A percentile compares a stretch with the other conserved stretches of the same genome.
These are phyloP conservation scores for Frieseomelitta varia DNA, from an alignment of 1,140 invertebrate species.

Conservation along the genomic window DNA sequence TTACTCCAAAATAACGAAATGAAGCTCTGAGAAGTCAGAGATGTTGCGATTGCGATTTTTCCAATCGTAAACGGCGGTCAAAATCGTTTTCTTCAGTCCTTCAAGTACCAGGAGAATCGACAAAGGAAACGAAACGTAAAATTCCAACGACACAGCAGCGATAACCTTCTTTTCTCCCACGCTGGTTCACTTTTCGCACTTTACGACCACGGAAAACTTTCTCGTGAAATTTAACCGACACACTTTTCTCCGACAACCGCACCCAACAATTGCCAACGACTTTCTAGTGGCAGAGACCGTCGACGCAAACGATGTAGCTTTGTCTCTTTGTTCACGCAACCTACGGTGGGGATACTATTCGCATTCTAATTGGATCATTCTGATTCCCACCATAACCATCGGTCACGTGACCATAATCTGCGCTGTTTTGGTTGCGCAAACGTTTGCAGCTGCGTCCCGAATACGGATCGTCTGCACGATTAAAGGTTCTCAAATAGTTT, in stretches of 20 bases:
- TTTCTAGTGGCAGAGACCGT: slow-evolving; percentile 73
- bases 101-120: background rate
- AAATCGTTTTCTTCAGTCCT: slow-evolving; percentile 26
- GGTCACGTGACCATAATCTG: slow-evolving; percentile 61
- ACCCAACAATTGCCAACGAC: slow-evolving; percentile 72
- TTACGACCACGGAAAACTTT: slow-evolving; percentile 37
- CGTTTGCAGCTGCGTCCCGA: slow-evolving; percentile 68
- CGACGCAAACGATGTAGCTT: slow-evolving; percentile 64
- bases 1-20: background rate
- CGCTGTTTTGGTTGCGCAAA: slow-evolving; percentile 51
- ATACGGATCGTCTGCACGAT: slow-evolving; percentile 52
- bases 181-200: slow-evolving; percentile 30
- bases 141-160: background rate
- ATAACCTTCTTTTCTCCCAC: slow-evolving; percentile 12
- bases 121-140: background rate
- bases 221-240: slow-evolving; percentile 35
- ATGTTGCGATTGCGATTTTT: background rate
- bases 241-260: slow-evolving; percentile 54
- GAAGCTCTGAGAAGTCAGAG: background rate
- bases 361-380: slow-evolving; percentile 11
- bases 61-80: background rate
- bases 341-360: slow-evolving; percentile 30
- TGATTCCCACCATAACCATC: slow-evolving; percentile 4
- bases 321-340: slow-evolving; percentile 75
- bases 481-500: slow-evolving; percentile 52